Evolutionary conservation across 2,888 invertebrate genomes (phyloP).

Genomic region (Ischnura elegans): DNA sequence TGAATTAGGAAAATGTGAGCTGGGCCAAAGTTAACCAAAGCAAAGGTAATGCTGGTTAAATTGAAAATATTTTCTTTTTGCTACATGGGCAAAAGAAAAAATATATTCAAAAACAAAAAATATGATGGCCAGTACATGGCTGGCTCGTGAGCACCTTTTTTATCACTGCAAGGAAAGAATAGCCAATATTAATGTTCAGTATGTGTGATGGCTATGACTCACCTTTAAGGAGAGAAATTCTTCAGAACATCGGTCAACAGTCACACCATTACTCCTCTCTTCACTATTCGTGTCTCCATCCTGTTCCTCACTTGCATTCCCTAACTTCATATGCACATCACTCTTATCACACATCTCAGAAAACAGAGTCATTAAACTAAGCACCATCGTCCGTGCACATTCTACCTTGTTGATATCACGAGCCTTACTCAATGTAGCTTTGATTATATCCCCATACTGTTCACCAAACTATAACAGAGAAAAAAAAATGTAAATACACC

Average conservation of each 20-base stretch:
- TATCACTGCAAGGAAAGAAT: no score
- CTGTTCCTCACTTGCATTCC: not conserved
- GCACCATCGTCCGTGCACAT: slow-evolving; percentile 96
- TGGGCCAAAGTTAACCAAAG: no score
- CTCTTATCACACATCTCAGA: slow-evolving; percentile 82
- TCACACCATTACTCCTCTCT: not conserved
- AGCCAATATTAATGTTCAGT: no score
- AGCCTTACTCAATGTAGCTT: slow-evolving; percentile 97
- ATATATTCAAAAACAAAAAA: no score
- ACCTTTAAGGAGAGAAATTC: slow-evolving; percentile 95
- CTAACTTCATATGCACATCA: slow-evolving; percentile 78
- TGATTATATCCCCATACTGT: slow-evolving; percentile 99
- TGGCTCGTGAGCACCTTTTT: no score
- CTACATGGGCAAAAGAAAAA: no score
- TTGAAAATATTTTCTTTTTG: no score
- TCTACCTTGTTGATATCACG: slow-evolving; percentile 98
- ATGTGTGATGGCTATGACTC: slow-evolving; percentile 70
- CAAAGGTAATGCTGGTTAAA: no score
- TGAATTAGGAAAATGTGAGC: no score
- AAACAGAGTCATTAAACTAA: slow-evolving; percentile 94
- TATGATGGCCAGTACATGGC: no score
- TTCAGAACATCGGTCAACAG: slow-evolving; percentile 82
- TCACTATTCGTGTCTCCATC: not conserved
- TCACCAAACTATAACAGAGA: slow-evolving; percentile 88
- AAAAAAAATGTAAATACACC: not conserved